These are phyloP conservation scores for Caenorhabditis drosophilae DNA, from an alignment of 2,888 invertebrate species.

Conservation along the genomic window DNA sequence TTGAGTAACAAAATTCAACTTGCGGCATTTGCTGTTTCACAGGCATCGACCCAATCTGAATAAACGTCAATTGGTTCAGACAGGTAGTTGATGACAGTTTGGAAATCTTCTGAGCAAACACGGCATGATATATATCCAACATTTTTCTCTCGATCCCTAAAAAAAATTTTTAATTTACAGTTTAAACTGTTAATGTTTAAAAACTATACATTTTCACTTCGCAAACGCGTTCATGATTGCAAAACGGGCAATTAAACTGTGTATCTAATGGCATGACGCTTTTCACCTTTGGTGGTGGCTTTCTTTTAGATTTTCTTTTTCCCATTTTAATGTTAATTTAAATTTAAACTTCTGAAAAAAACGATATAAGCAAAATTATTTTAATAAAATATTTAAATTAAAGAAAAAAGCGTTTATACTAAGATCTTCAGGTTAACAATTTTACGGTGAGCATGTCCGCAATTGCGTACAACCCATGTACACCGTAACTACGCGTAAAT, in stretches of 20 bases:
- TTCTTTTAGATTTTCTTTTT: slow-evolving; percentile 91
- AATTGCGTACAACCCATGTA: too few species aligned
- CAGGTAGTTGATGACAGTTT: slow-evolving; percentile 89
- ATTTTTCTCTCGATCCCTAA: slow-evolving; percentile 90
- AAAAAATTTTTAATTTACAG: slow-evolving; percentile 12
- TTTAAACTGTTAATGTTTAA: background rate
- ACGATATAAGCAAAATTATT: background rate
- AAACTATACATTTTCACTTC: slow-evolving; percentile 90
- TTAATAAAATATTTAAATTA: too few species aligned
- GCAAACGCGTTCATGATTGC: slow-evolving; percentile 98
- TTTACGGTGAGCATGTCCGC: too few species aligned
- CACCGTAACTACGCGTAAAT: too few species aligned
- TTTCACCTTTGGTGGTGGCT: slow-evolving; percentile 90
- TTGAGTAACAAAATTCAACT: too few species aligned
- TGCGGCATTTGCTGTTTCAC: slow-evolving; percentile 82
- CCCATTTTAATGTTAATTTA: slow-evolving; percentile 78
- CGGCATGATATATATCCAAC: slow-evolving; percentile 92
- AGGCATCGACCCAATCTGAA: slow-evolving; percentile 99
- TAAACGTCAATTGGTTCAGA: slow-evolving; percentile 98
- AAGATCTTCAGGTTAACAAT: too few species aligned
- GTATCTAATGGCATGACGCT: slow-evolving; percentile 90
- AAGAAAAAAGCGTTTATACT: too few species aligned
- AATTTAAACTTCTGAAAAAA: slow-evolving; percentile 6
- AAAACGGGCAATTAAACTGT: slow-evolving; percentile 98
- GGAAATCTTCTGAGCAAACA: slow-evolving; percentile 86